phyloP scores from a whole-genome alignment of 2,888 invertebrate species.

The Acrobeloides nanus region DNA sequence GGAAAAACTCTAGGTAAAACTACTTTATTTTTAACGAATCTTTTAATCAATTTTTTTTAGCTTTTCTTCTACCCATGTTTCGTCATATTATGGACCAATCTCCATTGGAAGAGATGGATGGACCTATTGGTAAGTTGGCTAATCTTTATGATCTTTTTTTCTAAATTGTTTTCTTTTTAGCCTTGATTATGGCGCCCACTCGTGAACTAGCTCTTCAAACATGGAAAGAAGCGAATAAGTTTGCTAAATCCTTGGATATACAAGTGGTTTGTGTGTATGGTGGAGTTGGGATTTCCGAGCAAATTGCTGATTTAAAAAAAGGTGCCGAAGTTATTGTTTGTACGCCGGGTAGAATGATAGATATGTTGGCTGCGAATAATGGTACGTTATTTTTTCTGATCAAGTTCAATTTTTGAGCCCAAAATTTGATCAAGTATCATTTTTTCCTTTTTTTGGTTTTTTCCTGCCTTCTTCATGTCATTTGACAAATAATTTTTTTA shows the following conservation, averaged over 20 bases:
- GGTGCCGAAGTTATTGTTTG: constrained; percentile 97
- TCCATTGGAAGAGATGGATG: constrained; percentile 86
- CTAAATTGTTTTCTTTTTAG: constrained; percentile 53
- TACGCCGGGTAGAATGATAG: constrained; percentile 98
- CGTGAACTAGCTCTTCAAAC: constrained; percentile 98
- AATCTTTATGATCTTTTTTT: neutral
- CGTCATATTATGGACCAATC: constrained; percentile 89
- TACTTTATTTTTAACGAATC: too few relatives aligned
- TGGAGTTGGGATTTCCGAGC: constrained; percentile 90
- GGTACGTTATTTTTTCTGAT: constrained; percentile 60
- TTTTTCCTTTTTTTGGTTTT: neutral
- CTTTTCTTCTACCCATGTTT: constrained; percentile 95
- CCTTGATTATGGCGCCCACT: constrained; percentile 94
- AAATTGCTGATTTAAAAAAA: constrained; percentile 88
- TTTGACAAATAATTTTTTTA: constrained; percentile 31
- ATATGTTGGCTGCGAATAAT: constrained; percentile 96
- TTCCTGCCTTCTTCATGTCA: neutral
- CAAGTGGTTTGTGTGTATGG: constrained; percentile 94
- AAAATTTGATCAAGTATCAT: neutral
- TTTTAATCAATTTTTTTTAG: constrained; percentile 64
- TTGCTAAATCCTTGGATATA: constrained; percentile 74
- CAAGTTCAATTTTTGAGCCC: too few relatives aligned
- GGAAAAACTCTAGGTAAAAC: too few relatives aligned
- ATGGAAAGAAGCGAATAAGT: constrained; percentile 86
- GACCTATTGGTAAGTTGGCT: constrained; percentile 68